Percentiles rank a stretch among this genome's conserved stretches.
phyloP scores from a whole-genome alignment of 2,113 vertebrate genomes.

The Microcebus jonahi region DNA sequence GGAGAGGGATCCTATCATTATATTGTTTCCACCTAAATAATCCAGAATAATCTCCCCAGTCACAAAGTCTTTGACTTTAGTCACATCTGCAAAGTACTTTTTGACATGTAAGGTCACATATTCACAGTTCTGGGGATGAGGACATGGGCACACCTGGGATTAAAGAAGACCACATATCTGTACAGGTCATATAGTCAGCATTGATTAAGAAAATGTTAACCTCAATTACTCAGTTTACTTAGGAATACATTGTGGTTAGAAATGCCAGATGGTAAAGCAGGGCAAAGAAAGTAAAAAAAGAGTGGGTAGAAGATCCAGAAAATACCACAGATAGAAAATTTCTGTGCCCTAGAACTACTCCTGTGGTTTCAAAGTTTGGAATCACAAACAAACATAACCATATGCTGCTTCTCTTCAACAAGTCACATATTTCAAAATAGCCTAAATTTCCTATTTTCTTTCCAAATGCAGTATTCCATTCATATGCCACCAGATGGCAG shows the following conservation, averaged over 20 bases:
- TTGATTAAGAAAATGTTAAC: not conserved
- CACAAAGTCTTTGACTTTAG: not conserved
- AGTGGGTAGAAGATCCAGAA: not conserved
- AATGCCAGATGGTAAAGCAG: not conserved
- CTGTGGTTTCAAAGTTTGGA: not conserved
- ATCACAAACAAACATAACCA: not conserved
- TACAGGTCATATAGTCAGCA: slow-evolving; percentile 2
- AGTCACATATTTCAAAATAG: slow-evolving; percentile 30
- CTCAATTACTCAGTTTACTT: slow-evolving; percentile 16
- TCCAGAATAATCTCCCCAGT: not conserved
- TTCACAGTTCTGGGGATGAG: not conserved
- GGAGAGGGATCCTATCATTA: not conserved
- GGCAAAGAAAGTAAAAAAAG: not conserved
- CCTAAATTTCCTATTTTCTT: not conserved
- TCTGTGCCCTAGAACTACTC: not conserved
- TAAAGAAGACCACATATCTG: not conserved
- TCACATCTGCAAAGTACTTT: not conserved
- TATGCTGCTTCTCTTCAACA: not conserved
- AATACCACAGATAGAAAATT: not conserved
- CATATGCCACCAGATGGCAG: slow-evolving; percentile 84
- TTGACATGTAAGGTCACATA: not conserved
- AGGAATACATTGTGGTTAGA: not conserved
- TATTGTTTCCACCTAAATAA: not conserved
- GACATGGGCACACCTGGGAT: not conserved
- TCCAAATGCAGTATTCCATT: not conserved